phyloP scores from a whole-genome alignment of 2,797 vertebrate species.

The Periparus ater region DNA sequence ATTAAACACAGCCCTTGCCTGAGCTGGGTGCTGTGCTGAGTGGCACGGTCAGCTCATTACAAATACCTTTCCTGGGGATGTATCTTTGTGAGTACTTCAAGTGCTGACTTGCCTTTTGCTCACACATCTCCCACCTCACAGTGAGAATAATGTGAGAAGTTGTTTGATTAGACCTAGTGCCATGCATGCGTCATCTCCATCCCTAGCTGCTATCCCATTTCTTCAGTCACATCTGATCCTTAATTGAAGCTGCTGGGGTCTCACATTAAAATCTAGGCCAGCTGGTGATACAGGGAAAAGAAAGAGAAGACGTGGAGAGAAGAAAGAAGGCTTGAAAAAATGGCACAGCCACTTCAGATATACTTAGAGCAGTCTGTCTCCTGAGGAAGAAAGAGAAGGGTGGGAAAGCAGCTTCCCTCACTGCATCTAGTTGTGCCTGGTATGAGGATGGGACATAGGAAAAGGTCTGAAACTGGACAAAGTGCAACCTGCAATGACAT shows the following conservation, averaged over 20 bases:
- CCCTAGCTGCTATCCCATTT: slow-evolving; percentile 48
- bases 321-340: background rate
- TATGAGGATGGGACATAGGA: background rate
- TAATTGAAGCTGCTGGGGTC: slow-evolving; percentile 37
- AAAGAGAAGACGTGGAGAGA: background rate
- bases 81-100: slow-evolving; percentile 20
- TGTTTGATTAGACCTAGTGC: slow-evolving; percentile 60
- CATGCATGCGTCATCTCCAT: slow-evolving; percentile 34
- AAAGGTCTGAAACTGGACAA: background rate
- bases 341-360: background rate
- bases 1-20: slow-evolving; percentile 35
- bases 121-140: slow-evolving; percentile 19
- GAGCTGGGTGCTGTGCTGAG: background rate
- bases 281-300: background rate
- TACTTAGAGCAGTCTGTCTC: background rate
- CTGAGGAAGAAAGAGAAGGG: background rate
- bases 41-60: slow-evolving; percentile 48
- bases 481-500: background rate
- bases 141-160: slow-evolving; percentile 64
- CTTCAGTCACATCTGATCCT: slow-evolving; percentile 45
- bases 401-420: background rate
- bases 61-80: background rate
- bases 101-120: slow-evolving; percentile 58
- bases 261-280: slow-evolving; percentile 31
- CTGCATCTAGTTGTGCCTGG: background rate